phyloP scores from a whole-genome alignment of 2,797 vertebrate genomes.

The Brachyrhaphis roseni region DNA sequence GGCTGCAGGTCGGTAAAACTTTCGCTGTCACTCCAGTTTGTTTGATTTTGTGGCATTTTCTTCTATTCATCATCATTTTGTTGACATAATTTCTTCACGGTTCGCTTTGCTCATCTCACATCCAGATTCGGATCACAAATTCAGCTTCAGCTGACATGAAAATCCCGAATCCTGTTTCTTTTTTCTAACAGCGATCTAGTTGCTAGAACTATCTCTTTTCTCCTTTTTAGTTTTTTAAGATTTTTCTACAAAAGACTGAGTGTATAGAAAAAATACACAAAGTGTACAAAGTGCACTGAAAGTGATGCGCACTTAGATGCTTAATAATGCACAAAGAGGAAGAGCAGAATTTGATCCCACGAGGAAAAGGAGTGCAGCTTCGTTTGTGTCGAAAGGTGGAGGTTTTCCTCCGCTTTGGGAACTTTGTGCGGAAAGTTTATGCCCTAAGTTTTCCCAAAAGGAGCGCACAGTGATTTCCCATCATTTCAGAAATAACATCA shows the following conservation, averaged over 20 bases:
- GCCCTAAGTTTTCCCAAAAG: conserved; percentile 33
- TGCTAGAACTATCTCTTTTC: conserved; percentile 9
- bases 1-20: neutral
- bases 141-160: neutral
- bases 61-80: neutral
- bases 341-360: conserved; percentile 31
- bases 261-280: conserved; percentile 68
- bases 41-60: conserved; percentile 28
- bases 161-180: conserved; percentile 9
- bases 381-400: conserved; percentile 40
- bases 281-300: conserved; percentile 66
- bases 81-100: conserved; percentile 1
- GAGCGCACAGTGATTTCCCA: conserved; percentile 27
- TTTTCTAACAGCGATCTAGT: neutral
- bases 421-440: conserved; percentile 40
- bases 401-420: conserved; percentile 35
- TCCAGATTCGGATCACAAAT: conserved; percentile 1
- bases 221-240: conserved; percentile 13
- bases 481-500: conserved; percentile 44
- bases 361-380: conserved; percentile 41
- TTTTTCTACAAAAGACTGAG: conserved; percentile 67
- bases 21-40: conserved; percentile 1
- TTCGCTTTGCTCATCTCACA: neutral
- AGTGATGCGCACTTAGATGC: conserved; percentile 57
- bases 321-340: conserved; percentile 42